Conservation (phyloP, 2,113 vertebrate species). For the Oxyruncus cristatus region DNA sequence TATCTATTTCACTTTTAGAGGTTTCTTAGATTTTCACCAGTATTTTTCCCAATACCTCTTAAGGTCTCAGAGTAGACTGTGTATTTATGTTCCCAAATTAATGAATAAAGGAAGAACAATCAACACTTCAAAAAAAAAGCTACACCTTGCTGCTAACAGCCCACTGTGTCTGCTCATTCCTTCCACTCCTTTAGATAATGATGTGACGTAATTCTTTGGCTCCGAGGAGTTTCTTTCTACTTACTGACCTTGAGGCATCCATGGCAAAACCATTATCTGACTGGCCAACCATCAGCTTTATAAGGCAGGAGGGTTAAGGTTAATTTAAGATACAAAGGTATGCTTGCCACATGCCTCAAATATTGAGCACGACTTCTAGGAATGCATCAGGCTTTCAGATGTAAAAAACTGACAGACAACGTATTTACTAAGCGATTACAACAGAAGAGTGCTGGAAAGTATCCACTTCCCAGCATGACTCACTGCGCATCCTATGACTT, state of each 20-base stretch:
- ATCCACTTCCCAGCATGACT: background rate
- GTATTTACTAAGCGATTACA: background rate
- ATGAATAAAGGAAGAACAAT: background rate
- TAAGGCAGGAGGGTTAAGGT: background rate
- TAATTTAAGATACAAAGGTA: background rate
- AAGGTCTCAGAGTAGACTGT: background rate
- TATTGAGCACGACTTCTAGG: background rate
- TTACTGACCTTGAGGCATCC: background rate
- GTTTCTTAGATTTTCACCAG: background rate
- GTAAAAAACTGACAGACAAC: background rate
- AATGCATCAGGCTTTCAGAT: background rate
- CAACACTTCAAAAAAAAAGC: background rate
- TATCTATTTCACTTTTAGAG: background rate
- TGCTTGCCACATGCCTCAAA: background rate
- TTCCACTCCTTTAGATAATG: background rate
- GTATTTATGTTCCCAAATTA: background rate
- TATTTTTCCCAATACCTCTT: background rate
- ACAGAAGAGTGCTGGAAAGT: background rate
- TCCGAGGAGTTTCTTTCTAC: background rate
- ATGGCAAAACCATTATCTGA: background rate
- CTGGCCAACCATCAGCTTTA: background rate
- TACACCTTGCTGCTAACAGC: background rate
- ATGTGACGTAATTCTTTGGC: background rate
- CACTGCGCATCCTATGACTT: background rate
- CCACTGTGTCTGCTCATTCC: background rate